Base-by-base conservation (phyloP, 2,113 vertebrate genomes). In the Reinhardtius hippoglossoides region DNA sequence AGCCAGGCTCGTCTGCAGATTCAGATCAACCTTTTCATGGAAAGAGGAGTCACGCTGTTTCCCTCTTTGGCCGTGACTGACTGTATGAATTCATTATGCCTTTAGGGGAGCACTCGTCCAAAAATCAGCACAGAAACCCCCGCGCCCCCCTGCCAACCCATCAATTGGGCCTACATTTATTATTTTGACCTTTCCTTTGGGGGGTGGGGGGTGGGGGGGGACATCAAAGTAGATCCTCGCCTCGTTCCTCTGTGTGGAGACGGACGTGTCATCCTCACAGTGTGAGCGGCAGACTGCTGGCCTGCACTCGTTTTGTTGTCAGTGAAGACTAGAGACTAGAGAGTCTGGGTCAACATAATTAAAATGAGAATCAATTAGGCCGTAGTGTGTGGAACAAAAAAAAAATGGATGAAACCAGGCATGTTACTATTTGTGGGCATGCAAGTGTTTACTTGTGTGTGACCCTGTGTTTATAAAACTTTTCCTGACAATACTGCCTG, bases 121-220 rank as follows among this genome's bases (percentile, higher is more conserved):
- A 90, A 87, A 91, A 92, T 89, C 84, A 86, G 69, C 80, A 27
- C 74, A 67, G 61, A 82, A 74, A 67, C 82, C 76, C 78, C 75
- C 64, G 1, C 62, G 35, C 79, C 80, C 79, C 79, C 73, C 87
- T 80, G 75, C 87, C 83, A 89, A 90, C 87, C 87, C 93, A 93
- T 94, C 91, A 94, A 92, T 92, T 93, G 92, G 87, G 89, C 89
- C 89, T 94, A 95, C 94, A 93, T 95, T 95, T 95, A 94, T 95
- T 95, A 94, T 94, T 94, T 95, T 95, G 93, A 95, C 94, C 94
- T 95, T 94, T 94, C 84, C 89, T 93, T 93, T 87, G 89, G 87
- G 78, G 92, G 81, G 9, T 2, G 90, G 89, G 90, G 88, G 78
- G 92, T 77, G 2, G 2, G 89, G 90, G 84, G 74, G 80, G 76